Evolutionary conservation across 2,797 vertebrate genomes (phyloP), one percentile per base, ranked within the genome.

Genomic region (Clarias pachynema): DNA sequence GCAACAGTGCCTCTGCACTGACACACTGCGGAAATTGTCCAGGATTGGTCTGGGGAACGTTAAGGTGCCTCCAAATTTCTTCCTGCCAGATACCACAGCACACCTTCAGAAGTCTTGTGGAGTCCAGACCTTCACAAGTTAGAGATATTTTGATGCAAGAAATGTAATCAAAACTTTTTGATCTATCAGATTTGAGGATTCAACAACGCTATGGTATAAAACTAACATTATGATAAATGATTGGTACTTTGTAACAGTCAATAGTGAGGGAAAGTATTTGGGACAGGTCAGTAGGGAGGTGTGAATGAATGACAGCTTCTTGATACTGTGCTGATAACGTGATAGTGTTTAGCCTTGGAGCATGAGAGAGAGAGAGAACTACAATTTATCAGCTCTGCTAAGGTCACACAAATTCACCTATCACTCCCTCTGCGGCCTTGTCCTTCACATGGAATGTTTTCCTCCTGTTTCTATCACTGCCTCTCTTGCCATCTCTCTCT

Each of bases 391-490:
- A 85, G 44, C 85, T 84, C 75, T 34, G 16, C 53, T 82, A 73
- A 60, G 63, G 79, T 89, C 79, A 84, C 53, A 59, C 34, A 37
- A 56, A 85, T 80, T 88, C 83, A 86, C 85, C 79, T 85, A 81
- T 81, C 65, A 86, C 77, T 87, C 65, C 59, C 75, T 87, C 62
- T 82, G 37, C 79, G 81, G 78, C 81, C 84, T 84, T 82, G 70
- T 22, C 53, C 80, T 82, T 86, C 72, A 79, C 44, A 77, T 83
- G 86, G 80, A 86, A 73, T 78, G 79, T 88, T 88, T 69, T 74
- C 40, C 40, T 49, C 53, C 24, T 14, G 8, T 16, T 20, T 66
- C 16, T 20, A 5, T 20, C n/a, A 37, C 22, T 29, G 15, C 37
- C 56, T n/a, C 24, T 29, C 40, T 7, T 20, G 14, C 70, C 6